Percentiles rank a stretch among this genome's conserved stretches.
Evolutionary conservation across 2,113 vertebrate species (phyloP).

Genomic region (Eurystomus gularis): DNA sequence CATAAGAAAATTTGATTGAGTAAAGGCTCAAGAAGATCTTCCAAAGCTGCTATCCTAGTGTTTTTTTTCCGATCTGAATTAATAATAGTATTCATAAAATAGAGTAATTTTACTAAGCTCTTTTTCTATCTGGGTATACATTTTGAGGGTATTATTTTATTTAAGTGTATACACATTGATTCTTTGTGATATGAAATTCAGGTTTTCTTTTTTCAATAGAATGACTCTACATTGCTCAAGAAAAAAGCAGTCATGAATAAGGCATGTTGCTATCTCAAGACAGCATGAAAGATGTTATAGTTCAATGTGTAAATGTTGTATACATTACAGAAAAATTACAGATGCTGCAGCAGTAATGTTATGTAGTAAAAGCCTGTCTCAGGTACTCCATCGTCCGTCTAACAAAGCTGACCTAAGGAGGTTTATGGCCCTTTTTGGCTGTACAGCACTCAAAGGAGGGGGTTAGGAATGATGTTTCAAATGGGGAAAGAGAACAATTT

Average conservation of each 20-base stretch:
- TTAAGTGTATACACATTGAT: neutral
- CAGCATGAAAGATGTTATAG: neutral
- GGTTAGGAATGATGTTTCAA: neutral
- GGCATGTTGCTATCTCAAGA: neutral
- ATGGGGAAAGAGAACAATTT: neutral
- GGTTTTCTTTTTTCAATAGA: neutral
- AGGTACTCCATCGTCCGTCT: neutral
- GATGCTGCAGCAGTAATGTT: neutral
- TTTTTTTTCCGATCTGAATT: neutral
- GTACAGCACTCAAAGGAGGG: neutral
- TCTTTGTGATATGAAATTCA: neutral
- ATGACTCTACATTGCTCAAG: neutral
- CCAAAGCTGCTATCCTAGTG: neutral
- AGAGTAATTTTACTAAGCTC: neutral
- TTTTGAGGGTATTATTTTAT: neutral
- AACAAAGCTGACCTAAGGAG: neutral
- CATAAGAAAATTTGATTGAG: neutral
- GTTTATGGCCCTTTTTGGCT: neutral
- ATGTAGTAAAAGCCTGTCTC: neutral
- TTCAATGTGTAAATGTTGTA: neutral
- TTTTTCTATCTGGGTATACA: neutral
- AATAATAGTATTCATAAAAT: neutral
- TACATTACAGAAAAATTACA: neutral
- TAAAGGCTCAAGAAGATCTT: neutral
- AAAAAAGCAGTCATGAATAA: neutral